A percentile compares a stretch with the other conserved stretches of the same genome.
phyloP scores from a whole-genome alignment of 2,113 vertebrate genomes.

The Paradoxurus hermaphroditus region DNA sequence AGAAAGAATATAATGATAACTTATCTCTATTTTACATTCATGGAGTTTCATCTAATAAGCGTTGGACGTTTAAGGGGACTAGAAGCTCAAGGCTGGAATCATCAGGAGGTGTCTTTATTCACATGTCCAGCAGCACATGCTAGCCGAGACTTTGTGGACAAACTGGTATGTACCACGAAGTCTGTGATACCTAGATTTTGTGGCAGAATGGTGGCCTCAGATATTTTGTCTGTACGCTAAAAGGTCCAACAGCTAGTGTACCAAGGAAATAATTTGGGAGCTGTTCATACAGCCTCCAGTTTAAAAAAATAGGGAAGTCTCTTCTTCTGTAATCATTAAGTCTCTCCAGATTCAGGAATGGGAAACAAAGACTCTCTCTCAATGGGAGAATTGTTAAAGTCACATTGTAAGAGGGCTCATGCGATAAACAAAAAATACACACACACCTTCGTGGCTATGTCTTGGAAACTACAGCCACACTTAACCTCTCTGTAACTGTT shows the following conservation, averaged over 20 bases:
- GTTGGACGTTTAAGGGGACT: background rate
- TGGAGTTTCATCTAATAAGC: background rate
- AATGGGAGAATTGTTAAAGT: background rate
- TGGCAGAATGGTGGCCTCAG: background rate
- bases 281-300: background rate
- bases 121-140: background rate
- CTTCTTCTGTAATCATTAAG: background rate
- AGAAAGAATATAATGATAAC: background rate
- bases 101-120: background rate
- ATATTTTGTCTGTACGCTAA: background rate
- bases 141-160: background rate
- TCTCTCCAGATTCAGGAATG: background rate
- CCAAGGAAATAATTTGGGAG: background rate
- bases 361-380: background rate
- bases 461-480: background rate
- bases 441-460: background rate
- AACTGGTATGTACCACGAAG: no score
- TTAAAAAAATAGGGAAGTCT: background rate
- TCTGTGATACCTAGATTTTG: background rate
- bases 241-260: background rate
- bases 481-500: background rate
- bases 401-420: background rate
- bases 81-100: background rate
- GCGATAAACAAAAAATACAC: background rate
- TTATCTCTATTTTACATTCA: background rate